Evolutionary conservation across 2,888 invertebrate genomes (phyloP), one percentile per base, ranked within the genome.

Genomic region (Anthophora plumipes): DNA sequence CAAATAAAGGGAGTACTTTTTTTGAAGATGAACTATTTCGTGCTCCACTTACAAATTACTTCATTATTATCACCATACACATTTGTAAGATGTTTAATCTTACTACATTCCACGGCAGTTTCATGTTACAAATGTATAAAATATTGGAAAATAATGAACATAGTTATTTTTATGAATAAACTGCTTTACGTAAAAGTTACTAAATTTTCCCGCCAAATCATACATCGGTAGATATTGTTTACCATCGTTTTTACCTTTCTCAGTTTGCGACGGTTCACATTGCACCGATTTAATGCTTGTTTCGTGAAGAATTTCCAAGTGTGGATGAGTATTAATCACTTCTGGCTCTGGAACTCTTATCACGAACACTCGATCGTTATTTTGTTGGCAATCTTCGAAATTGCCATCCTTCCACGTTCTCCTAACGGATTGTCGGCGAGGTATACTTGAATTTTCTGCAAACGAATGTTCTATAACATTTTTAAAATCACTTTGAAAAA

Each of bases 341-440:
- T 93, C 92, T 46, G 92, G 91, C 75, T 92, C 92, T 52, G 92
- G 93, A 43, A 93, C 92, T 84, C 92, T 90, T 73, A 93, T 92
- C 50, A 92, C 89, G 41, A 92, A 87, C n/a, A 93, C 91, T 43
- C 90, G 90, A 37, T 91, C 90, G n/a, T 88, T 76, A 60, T 69
- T 83, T 14, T 86, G 83, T 43, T 83, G 83, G 7, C 81, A 80
- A 41, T 84, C 50, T 25, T 82, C 80, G 20, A 66, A 85, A 20
- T 66, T 78, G 37, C 60, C 61, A 63, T 88, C 89, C 61, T 91
- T 91, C 91, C 92, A 93, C 37, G 90, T 88, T 87, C 91, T 91
- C 84, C 91, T 83, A 55, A 88, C 7, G 4, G 69, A 12, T 17
- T 82, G 83, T 9, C 70, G 71, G 5, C 73, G 75, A 25, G 67